A percentile compares a stretch with the other conserved stretches of the same genome.
These are phyloP conservation scores for Vultur gryphus DNA, from an alignment of 2,797 vertebrate genomes.

Conservation along the genomic window DNA sequence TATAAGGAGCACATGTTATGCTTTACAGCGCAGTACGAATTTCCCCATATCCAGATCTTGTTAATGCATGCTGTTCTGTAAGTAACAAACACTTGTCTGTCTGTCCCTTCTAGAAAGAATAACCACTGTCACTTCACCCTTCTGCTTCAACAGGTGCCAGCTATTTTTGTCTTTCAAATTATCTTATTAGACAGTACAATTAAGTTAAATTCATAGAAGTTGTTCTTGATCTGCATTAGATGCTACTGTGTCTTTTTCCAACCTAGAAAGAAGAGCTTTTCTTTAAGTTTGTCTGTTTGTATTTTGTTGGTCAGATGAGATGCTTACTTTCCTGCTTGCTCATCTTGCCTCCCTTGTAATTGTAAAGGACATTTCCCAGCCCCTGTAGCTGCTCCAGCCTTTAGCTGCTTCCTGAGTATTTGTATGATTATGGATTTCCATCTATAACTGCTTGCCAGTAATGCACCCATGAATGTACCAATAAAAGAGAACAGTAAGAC, in stretches of 20 bases:
- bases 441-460: background rate
- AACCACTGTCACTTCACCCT: background rate
- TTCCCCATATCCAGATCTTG: background rate
- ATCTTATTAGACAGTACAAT: background rate
- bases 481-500: background rate
- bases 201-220: background rate
- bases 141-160: background rate
- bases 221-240: background rate
- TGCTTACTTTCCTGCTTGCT: background rate
- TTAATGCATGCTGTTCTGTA: background rate
- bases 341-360: background rate
- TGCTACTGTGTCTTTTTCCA: background rate
- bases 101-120: background rate
- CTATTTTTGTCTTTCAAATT: background rate
- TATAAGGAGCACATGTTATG: background rate
- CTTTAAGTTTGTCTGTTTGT: background rate
- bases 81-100: background rate
- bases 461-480: background rate
- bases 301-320: background rate
- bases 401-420: background rate
- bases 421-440: background rate
- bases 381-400: background rate
- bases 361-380: background rate
- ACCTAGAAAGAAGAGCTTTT: background rate
- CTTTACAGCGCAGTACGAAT: background rate